Conservation (phyloP, 2,797 vertebrate genomes). For the Lagodon rhomboides region DNA sequence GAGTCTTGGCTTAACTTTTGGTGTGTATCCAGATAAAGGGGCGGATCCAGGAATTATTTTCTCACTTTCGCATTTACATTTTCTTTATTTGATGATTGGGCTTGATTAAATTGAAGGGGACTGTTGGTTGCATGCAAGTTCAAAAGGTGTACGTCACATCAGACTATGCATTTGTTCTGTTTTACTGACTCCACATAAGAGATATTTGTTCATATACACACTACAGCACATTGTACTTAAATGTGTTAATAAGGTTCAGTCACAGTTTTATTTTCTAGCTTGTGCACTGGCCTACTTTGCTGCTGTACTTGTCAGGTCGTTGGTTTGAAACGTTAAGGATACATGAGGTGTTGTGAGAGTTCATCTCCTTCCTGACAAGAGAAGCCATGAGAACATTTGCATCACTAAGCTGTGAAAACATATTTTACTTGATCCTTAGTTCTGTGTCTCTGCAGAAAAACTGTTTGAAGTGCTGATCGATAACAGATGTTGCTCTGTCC, state of each 20-base stretch:
- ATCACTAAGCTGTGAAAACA: conserved; percentile 30
- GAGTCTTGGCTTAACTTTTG: too few species aligned
- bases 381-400: conserved; percentile 17
- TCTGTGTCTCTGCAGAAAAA: conserved; percentile 23
- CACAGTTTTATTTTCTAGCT: background rate
- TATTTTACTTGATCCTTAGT: conserved; percentile 19
- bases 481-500: conserved; percentile 48
- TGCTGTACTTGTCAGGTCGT: background rate
- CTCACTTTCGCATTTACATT: too few species aligned
- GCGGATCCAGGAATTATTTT: too few species aligned
- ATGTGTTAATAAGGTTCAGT: background rate
- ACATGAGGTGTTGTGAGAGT: background rate
- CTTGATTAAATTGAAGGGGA: too few species aligned
- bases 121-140: background rate
- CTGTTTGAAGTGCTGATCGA: conserved; percentile 34
- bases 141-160: background rate
- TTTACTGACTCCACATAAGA: background rate
- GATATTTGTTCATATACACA: background rate
- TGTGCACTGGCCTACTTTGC: background rate
- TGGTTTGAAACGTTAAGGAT: background rate
- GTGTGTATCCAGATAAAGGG: too few species aligned
- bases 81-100: too few species aligned
- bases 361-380: conserved; percentile 12
- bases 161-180: background rate
- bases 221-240: background rate